Base-by-base conservation (phyloP, 2,888 invertebrate species). In the Drosophila suboccidentalis region DNA sequence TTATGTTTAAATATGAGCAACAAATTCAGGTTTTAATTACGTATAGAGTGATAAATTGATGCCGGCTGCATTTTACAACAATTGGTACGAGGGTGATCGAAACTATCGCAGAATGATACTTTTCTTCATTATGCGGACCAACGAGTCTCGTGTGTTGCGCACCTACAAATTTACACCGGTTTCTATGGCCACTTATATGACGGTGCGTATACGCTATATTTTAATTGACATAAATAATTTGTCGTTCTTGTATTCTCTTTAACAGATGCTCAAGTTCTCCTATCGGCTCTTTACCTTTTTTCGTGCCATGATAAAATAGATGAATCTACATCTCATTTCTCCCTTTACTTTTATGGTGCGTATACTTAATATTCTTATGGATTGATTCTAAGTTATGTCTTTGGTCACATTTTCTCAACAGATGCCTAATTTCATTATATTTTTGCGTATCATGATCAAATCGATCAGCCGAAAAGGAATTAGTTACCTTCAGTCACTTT, bases 51-150 rank as follows among this genome's bases (percentile, higher is more conserved):
- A 78, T 13, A 75, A 88, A 67, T 29, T 91, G 11, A 36, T 89
- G 54, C 75, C 82, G 0, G 88, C 90, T 9, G 90, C 90, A 3
- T 91, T 92, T 34, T 82, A 91, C 34, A 89, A 81, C 19, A 92
- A 92, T 47, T 91, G 92, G 92, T 90, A 90, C 57, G 90, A 91
- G 10, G 92, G 91, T 0, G 78, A 90, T 65, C 63, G 76, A 10
- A 65, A 64, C 1, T 92, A 91, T 71, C 78, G 90, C 8, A 87
- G 75, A 49, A 90, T 89, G 86, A 68, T 91, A 50, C 66, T 89
- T 0, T 76, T 92, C 39, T 80, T 91, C 3, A 90, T 92, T 50
- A 86, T 90, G 83, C 81, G 89, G 10, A 78, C 91, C 2, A 44
- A 64, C 0, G 78, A 90, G 36, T 71, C 87, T 0, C 78, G 70